phyloP scores from a whole-genome alignment of 2,113 vertebrate species.

The Catharus minimus region DNA sequence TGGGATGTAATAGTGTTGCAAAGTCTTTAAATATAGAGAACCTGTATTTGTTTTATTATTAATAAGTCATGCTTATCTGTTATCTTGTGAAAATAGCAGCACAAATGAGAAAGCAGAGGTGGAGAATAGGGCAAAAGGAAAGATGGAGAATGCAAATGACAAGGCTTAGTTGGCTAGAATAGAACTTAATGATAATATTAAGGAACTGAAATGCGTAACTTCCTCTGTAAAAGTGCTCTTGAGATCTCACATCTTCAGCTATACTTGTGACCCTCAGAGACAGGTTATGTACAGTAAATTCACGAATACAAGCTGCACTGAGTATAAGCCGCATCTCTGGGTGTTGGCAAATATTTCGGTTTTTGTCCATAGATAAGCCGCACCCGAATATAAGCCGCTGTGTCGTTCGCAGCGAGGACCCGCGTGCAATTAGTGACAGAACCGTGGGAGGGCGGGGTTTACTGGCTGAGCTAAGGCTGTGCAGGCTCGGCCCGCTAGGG shows the following conservation, averaged over 20 bases:
- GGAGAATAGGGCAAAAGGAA: background rate
- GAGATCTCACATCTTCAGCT: background rate
- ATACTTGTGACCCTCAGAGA: background rate
- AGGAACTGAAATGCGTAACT: background rate
- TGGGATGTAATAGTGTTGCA: background rate
- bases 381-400: too few relatives aligned
- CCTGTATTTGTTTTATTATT: background rate
- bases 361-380: too few relatives aligned
- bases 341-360: too few relatives aligned
- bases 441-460: too few relatives aligned
- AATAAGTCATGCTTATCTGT: background rate
- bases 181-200: background rate
- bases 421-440: too few relatives aligned
- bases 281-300: too few relatives aligned
- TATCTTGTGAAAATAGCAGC: background rate
- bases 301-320: too few relatives aligned
- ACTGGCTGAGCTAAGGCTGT: too few relatives aligned
- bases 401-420: too few relatives aligned
- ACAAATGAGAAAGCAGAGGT: background rate
- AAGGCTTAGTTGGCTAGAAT: background rate
- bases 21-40: background rate
- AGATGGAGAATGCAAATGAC: background rate
- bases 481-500: too few relatives aligned
- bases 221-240: background rate
- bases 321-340: too few relatives aligned